Evolutionary conservation across 53 echinoderm and acorn worm species (phyloP), one percentile per base, ranked within the genome.

Genomic region (Stichopus horrens): DNA sequence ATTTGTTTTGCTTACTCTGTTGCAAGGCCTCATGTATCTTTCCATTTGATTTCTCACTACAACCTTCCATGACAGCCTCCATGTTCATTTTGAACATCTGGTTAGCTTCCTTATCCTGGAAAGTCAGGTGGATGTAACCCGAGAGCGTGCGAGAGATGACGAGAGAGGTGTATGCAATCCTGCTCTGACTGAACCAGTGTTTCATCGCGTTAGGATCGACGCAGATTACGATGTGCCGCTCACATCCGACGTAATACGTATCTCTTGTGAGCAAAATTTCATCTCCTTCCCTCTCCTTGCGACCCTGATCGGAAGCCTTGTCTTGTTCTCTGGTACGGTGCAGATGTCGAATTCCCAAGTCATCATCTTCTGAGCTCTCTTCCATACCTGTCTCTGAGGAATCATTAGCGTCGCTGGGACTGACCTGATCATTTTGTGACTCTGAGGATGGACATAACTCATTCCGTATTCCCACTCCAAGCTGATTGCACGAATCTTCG

Each of bases 141-240:
- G 23, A 37, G 2, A 86, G 54, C 63, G 23, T 66, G n/a, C 86
- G 86, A 67, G 86, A 86, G 2, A 86, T 67, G 0, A n/a, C 86
- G 0, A 86, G 53, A 23, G 86, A 20, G 19, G 51, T 86, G 23
- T 86, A 86, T 14, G 86, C 65, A 11, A 86, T 52, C 86, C 53
- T 67, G 16, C 60, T 86, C 52, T 52, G 23, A 5, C 37, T 52
- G 37, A 67, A 86, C 86, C 86, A 86, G 20, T 86, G 86, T 53
- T 67, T 86, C 86, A 86, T 86, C 19, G 66, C 53, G 8, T 85
- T 85, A 10, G 37, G 63, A 63, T 85, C 85, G 23, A 85, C 21
- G 23, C 85, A 85, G 23, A 86, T 86, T 8, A 86, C 65, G 22
- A 86, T 68, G 52, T 65, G 71, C 10, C 86, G 63, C 52, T 86